Evolutionary conservation across 2,888 invertebrate species (phyloP).

Genomic region (Cerastoderma edule): DNA sequence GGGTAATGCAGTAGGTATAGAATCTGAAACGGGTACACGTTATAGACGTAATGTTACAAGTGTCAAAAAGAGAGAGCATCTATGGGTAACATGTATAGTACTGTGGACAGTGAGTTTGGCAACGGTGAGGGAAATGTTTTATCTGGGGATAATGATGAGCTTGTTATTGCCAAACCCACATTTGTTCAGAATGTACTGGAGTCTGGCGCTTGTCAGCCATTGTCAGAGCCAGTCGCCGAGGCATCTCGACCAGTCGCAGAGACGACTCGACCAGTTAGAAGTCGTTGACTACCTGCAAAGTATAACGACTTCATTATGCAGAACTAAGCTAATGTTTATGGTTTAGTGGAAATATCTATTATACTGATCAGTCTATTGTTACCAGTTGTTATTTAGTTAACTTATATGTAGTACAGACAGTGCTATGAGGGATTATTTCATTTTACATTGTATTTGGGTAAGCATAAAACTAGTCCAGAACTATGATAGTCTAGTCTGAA

Average conservation of each 20-base stretch:
- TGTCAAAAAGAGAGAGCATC: not conserved
- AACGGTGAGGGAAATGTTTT: not conserved
- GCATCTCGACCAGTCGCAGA: not conserved
- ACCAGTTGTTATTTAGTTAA: too few relatives aligned
- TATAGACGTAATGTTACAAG: conserved; percentile 17
- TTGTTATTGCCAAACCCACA: not conserved
- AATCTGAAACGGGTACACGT: not conserved
- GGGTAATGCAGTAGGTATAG: conserved; percentile 4
- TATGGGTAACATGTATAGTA: not conserved
- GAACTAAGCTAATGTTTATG: too few relatives aligned
- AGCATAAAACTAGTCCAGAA: too few relatives aligned
- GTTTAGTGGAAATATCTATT: too few relatives aligned
- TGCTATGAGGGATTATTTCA: too few relatives aligned
- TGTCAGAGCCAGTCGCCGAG: not conserved
- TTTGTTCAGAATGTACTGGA: not conserved
- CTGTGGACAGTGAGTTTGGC: not conserved
- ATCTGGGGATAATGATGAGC: not conserved
- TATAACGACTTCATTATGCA: not conserved
- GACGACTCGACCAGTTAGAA: not conserved
- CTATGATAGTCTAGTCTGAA: too few relatives aligned
- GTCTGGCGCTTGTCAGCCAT: not conserved
- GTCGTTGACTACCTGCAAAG: not conserved
- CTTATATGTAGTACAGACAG: too few relatives aligned
- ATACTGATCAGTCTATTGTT: too few relatives aligned
- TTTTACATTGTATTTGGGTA: too few relatives aligned